Percentiles rank a stretch among this genome's conserved stretches.
These are phyloP conservation scores for Ceratina japonica DNA, from an alignment of 1,140 invertebrate genomes.

Conservation along the genomic window DNA sequence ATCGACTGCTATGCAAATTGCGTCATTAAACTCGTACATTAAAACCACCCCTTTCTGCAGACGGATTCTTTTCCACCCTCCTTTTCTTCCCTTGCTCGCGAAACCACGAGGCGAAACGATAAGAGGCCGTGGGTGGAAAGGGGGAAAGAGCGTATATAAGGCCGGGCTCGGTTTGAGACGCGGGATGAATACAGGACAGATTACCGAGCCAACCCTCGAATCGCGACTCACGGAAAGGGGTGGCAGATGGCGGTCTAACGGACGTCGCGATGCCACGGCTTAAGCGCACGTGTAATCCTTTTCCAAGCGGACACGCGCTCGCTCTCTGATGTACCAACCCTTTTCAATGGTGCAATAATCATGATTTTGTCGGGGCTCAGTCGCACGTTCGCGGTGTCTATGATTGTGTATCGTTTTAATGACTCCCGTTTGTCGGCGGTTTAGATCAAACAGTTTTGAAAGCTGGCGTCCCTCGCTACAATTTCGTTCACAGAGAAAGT, in stretches of 20 bases:
- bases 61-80: neutral
- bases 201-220: constrained; percentile 30
- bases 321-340: neutral
- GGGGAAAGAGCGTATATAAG: neutral
- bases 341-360: too few relatives aligned
- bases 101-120: constrained; percentile 20
- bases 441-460: too few relatives aligned
- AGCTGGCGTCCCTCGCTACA: too few relatives aligned
- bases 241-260: constrained; percentile 21
- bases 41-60: neutral
- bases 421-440: too few relatives aligned
- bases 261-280: constrained; percentile 27
- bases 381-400: too few relatives aligned
- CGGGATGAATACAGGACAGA: constrained; percentile 33
- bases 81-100: neutral
- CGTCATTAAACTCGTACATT: neutral
- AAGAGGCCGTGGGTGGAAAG: neutral
- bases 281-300: constrained; percentile 42
- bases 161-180: constrained; percentile 3
- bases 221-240: constrained; percentile 32
- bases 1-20: neutral
- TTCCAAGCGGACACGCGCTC: constrained; percentile 11
- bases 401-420: too few relatives aligned
- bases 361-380: neutral
- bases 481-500: too few relatives aligned